These are phyloP conservation scores for Elmis aenea DNA, from an alignment of 2,888 invertebrate species.

Conservation along the genomic window DNA sequence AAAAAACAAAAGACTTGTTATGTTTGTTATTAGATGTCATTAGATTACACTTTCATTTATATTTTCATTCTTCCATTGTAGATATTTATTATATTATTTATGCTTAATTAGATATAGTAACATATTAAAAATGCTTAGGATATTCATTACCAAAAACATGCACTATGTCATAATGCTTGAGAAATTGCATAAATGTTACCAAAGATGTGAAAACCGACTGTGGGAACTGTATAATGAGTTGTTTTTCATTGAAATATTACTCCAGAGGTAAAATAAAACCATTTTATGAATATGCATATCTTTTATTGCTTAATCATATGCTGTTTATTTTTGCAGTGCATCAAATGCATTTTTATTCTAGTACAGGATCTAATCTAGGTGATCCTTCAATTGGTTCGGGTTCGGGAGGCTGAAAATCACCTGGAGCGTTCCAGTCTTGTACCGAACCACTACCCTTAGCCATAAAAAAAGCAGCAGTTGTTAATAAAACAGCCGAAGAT, in stretches of 20 bases:
- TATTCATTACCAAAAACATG: no score
- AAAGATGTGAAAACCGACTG: constrained; percentile 16
- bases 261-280: constrained; percentile 12
- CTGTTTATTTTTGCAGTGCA: constrained; percentile 6
- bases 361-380: constrained; percentile 39
- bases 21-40: no score
- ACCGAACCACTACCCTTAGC: constrained; percentile 55
- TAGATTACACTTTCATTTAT: no score
- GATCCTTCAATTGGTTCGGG: constrained; percentile 41
- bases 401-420: constrained; percentile 36
- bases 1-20: no score
- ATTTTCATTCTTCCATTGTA: no score
- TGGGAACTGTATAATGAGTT: constrained; percentile 16
- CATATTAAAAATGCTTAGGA: no score
- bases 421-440: constrained; percentile 54
- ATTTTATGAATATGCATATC: constrained; percentile 11
- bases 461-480: constrained; percentile 54
- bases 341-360: constrained; percentile 37
- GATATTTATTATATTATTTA: no score
- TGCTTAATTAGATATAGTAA: no score
- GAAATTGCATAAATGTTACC: constrained; percentile 15
- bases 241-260: constrained; percentile 11
- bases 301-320: constrained; percentile 11
- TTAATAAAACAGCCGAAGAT: constrained; percentile 52
- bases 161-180: no score